Evolutionary conservation across 1,140 invertebrate species (phyloP).

Genomic region (Sipha flava): DNA sequence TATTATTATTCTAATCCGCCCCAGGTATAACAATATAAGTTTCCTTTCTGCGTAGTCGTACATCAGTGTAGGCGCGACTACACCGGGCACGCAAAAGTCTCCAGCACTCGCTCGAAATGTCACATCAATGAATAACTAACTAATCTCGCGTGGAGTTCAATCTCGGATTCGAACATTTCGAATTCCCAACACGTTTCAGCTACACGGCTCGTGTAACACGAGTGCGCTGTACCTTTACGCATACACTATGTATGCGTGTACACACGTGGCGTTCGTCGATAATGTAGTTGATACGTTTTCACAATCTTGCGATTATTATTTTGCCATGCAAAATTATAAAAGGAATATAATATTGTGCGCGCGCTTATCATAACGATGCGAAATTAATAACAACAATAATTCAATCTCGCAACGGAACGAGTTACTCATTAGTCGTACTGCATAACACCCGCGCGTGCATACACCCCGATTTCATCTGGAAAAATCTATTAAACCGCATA

Average conservation of each 20-base stretch:
- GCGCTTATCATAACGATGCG: no score
- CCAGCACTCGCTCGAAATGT: background rate
- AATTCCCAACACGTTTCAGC: slow-evolving; percentile 6
- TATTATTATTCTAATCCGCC: background rate
- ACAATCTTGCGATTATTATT: background rate
- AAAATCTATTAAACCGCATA: no score
- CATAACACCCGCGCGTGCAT: no score
- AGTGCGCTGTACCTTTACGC: no score
- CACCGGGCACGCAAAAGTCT: background rate
- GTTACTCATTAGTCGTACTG: no score
- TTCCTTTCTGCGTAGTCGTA: background rate
- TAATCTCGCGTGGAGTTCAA: background rate
- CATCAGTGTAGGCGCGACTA: background rate
- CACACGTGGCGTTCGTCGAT: background rate
- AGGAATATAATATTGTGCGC: no score
- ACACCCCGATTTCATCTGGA: no score
- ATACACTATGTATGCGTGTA: background rate
- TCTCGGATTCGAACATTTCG: background rate
- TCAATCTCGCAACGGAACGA: no score
- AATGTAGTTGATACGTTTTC: background rate
- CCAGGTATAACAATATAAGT: background rate
- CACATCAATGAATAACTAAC: background rate
- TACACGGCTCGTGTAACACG: background rate
- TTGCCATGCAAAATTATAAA: no score
- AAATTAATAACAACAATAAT: no score